phyloP scores from a whole-genome alignment of 2,888 invertebrate genomes.

The Caenorhabditis imperialis region DNA sequence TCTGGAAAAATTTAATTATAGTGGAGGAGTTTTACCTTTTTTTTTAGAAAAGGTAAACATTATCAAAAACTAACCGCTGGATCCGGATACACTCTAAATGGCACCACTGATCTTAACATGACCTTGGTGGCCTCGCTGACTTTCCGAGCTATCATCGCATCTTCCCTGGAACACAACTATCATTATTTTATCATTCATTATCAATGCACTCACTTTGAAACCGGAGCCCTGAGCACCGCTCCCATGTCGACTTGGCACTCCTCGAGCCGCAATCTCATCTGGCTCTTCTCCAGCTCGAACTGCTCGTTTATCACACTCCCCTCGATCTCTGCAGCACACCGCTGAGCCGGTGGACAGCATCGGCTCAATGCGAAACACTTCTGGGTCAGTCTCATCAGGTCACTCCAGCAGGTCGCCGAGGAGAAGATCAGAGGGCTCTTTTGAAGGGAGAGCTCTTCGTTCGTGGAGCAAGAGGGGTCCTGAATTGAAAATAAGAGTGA shows the following conservation, averaged over 20 bases:
- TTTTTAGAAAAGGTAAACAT: not conserved
- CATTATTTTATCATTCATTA: not conserved
- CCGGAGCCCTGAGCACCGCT: constrained; percentile 20
- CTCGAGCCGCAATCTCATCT: constrained; percentile 39
- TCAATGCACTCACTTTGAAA: constrained; percentile 17
- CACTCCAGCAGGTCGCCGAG: constrained; percentile 47
- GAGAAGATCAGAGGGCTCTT: constrained; percentile 3
- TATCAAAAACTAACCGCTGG: constrained; percentile 12
- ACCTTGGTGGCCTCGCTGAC: constrained; percentile 38
- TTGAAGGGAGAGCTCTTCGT: no score
- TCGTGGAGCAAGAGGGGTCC: constrained; percentile 32
- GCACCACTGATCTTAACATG: constrained; percentile 48
- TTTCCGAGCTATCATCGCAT: constrained; percentile 47
- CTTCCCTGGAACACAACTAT: constrained; percentile 35
- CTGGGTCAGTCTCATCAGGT: constrained; percentile 45
- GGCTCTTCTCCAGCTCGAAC: constrained; percentile 46
- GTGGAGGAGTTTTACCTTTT: no score
- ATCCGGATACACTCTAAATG: constrained; percentile 49
- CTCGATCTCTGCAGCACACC: constrained; percentile 36
- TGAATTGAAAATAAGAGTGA: no score
- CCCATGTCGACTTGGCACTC: constrained; percentile 44
- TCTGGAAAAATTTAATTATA: constrained; percentile 17
- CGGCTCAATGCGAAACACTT: constrained; percentile 48
- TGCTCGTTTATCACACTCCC: constrained; percentile 31
- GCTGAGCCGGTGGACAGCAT: constrained; percentile 47